Percentiles rank a stretch among this genome's conserved stretches.
Conservation (phyloP, 1,140 invertebrate species). For the Linepithema humile region DNA sequence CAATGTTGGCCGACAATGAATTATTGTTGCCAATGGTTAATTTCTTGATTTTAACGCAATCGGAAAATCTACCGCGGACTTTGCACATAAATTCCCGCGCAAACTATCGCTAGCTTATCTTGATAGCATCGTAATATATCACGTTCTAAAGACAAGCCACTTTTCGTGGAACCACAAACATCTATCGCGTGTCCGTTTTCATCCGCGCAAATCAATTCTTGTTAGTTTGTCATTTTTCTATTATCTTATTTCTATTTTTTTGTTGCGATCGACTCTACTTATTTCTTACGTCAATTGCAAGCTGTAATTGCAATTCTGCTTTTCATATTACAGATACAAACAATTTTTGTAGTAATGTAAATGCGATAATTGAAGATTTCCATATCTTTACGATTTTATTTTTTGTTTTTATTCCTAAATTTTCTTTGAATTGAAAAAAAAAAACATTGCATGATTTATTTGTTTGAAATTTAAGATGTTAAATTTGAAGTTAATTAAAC, state of each 20-base stretch:
- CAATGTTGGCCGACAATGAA: slow-evolving; percentile 39
- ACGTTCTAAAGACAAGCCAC: slow-evolving; percentile 27
- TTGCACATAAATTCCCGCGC: slow-evolving; percentile 25
- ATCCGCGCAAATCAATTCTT: not conserved
- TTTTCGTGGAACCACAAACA: not conserved
- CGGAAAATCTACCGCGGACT: not conserved
- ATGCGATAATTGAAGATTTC: not conserved
- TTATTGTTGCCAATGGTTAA: slow-evolving; percentile 30
- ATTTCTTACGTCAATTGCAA: too few relatives aligned
- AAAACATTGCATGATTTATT: not conserved
- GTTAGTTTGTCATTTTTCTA: not conserved
- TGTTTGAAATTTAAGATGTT: not conserved
- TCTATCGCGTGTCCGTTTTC: slow-evolving; percentile 46
- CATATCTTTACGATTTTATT: not conserved
- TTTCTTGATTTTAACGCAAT: slow-evolving; percentile 37
- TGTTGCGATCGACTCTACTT: not conserved
- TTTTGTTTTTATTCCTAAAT: not conserved
- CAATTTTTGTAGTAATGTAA: too few relatives aligned
- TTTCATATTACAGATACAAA: too few relatives aligned
- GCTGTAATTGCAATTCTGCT: not conserved
- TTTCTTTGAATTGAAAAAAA: not conserved
- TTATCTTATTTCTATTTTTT: not conserved
- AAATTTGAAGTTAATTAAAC: not conserved
- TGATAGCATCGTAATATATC: slow-evolving; percentile 40
- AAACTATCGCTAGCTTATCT: slow-evolving; percentile 25